phyloP scores from a whole-genome alignment of 2,797 vertebrate genomes.

The Sandelia bainsii region DNA sequence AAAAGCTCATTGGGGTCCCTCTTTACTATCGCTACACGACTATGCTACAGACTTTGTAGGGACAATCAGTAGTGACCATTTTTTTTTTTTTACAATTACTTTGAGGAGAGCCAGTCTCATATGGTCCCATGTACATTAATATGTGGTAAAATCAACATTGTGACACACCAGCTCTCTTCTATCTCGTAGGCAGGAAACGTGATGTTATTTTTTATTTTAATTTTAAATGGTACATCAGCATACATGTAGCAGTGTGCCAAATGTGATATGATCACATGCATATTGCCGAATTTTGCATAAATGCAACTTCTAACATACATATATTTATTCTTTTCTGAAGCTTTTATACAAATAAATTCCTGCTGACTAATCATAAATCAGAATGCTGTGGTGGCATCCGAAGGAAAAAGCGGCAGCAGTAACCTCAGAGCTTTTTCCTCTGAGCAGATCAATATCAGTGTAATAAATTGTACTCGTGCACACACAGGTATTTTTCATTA shows the following conservation, averaged over 20 bases:
- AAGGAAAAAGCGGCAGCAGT: conserved; percentile 55
- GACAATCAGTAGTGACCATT: too few species aligned
- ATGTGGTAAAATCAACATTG: background rate
- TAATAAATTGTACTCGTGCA: conserved; percentile 68
- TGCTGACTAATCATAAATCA: conserved; percentile 70
- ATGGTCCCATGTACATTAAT: too few species aligned
- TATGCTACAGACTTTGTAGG: too few species aligned
- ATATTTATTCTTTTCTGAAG: conserved; percentile 6
- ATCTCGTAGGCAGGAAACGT: too few species aligned
- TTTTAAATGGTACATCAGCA: background rate
- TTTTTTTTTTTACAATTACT: too few species aligned
- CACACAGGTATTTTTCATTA: conserved; percentile 70
- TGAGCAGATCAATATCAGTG: conserved; percentile 69
- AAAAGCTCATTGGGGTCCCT: background rate
- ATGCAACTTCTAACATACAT: conserved; percentile 6
- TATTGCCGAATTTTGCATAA: background rate
- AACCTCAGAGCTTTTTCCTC: conserved; percentile 57
- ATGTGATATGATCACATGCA: background rate
- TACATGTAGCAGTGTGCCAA: background rate
- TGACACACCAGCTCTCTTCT: too few species aligned
- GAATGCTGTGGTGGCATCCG: conserved; percentile 46
- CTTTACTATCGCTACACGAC: too few species aligned
- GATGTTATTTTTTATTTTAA: too few species aligned
- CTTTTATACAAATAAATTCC: conserved; percentile 37
- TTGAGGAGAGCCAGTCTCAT: too few species aligned